These are phyloP conservation scores for Apodemus sylvaticus DNA, from an alignment of 2,113 vertebrate species.

Conservation along the genomic window DNA sequence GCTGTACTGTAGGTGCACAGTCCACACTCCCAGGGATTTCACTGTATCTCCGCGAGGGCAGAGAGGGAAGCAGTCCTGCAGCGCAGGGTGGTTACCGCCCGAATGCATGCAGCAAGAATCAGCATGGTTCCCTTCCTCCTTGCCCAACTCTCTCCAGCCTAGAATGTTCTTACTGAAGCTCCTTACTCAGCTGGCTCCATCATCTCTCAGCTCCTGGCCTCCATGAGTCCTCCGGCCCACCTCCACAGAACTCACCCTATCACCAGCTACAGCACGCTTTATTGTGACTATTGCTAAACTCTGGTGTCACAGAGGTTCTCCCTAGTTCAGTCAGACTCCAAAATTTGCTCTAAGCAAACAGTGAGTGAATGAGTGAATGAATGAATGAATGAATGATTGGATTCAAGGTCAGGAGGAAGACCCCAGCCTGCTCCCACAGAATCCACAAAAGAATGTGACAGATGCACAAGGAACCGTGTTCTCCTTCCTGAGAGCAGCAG, in stretches of 20 bases:
- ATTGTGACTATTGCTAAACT: background rate
- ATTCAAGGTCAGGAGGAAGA: background rate
- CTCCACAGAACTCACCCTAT: background rate
- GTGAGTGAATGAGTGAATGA: background rate
- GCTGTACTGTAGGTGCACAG: fast-evolving
- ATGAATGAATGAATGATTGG: background rate
- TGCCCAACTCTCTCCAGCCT: background rate
- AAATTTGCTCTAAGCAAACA: background rate
- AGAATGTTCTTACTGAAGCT: background rate
- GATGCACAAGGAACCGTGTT: background rate
- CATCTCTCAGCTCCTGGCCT: background rate
- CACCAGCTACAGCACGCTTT: background rate
- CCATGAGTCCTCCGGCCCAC: background rate
- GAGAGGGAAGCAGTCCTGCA: background rate
- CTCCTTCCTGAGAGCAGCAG: background rate
- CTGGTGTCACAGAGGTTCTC: background rate
- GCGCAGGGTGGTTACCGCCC: background rate
- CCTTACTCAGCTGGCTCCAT: background rate
- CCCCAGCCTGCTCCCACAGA: background rate
- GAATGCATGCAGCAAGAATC: background rate
- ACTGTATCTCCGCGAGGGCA: background rate
- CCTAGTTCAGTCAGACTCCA: background rate
- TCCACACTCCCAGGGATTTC: background rate
- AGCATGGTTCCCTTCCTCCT: background rate
- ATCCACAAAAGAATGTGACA: background rate